phyloP scores from a whole-genome alignment of 1,140 invertebrate species.

The Asbolus verrucosus region DNA sequence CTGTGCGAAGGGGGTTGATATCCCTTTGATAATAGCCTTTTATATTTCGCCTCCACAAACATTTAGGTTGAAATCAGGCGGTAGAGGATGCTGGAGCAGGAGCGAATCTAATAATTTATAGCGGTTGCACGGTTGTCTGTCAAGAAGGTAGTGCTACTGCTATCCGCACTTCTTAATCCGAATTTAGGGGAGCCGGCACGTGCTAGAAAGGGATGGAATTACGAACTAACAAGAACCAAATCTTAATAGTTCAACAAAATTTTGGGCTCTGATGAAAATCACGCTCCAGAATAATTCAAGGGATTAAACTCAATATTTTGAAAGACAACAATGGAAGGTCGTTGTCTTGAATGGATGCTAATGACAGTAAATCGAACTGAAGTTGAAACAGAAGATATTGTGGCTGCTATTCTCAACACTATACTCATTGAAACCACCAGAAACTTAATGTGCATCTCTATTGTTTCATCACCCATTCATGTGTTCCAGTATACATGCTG shows the following conservation, averaged over 20 bases:
- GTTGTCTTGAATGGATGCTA: neutral
- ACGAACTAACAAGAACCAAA: conserved; percentile 28
- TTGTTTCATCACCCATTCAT: conserved; percentile 1
- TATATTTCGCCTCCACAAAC: neutral
- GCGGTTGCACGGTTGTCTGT: neutral
- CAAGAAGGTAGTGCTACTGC: conserved; percentile 8
- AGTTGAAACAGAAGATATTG: neutral
- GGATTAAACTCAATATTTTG: conserved; percentile 26
- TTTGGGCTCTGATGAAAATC: conserved; percentile 9
- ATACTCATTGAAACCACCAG: too few relatives aligned
- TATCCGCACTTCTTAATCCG: conserved; percentile 1
- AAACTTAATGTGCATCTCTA: too few relatives aligned
- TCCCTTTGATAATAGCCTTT: neutral
- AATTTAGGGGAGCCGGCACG: conserved; percentile 2
- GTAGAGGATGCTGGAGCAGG: neutral
- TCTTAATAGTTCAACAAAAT: conserved; percentile 10
- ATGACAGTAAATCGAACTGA: conserved; percentile 24
- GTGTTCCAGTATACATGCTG: too few relatives aligned
- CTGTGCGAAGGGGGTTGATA: neutral
- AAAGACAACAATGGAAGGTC: conserved; percentile 1
- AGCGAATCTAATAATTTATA: conserved; percentile 17
- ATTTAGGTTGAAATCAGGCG: neutral
- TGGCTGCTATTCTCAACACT: neutral
- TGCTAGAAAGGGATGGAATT: neutral
- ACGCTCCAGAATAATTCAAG: conserved; percentile 3